phyloP scores from a whole-genome alignment of 2,113 vertebrate species.

The Forbesichthys agassizii region DNA sequence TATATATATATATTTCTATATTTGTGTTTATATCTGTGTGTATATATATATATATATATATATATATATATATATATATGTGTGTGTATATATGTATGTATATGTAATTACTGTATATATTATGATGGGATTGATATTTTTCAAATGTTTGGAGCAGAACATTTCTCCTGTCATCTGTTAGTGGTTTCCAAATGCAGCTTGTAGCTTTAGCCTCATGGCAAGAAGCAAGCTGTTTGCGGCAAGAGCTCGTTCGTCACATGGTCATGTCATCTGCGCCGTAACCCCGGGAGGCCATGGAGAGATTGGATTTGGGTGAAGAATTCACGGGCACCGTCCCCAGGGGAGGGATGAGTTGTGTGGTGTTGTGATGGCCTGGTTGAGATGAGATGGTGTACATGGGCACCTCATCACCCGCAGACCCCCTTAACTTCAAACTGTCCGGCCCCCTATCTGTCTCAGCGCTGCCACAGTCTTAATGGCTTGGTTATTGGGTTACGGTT shows the following conservation, averaged over 20 bases:
- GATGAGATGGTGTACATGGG: conserved; percentile 64
- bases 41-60: no score
- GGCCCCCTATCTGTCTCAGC: conserved; percentile 47
- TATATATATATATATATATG: no score
- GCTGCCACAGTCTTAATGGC: conserved; percentile 60
- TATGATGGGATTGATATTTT: conserved; percentile 7
- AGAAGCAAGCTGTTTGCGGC: conserved; percentile 58
- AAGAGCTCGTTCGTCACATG: conserved; percentile 67
- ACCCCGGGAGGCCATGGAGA: conserved; percentile 64
- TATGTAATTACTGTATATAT: no score
- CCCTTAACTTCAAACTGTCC: conserved; percentile 10
- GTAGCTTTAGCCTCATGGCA: conserved; percentile 59
- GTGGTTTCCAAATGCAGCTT: conserved; percentile 52
- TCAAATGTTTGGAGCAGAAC: conserved; percentile 19
- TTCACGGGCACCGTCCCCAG: conserved; percentile 62
- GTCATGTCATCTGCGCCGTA: conserved; percentile 60
- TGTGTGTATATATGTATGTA: no score
- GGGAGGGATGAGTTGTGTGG: conserved; percentile 44
- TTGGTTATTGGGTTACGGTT: conserved; percentile 68
- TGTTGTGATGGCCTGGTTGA: conserved; percentile 50
- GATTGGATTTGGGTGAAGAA: conserved; percentile 75
- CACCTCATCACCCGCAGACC: conserved; percentile 44
- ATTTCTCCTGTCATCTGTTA: conserved; percentile 35
- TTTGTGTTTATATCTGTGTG: accelerated
- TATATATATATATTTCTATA: no score